These are phyloP conservation scores for Epizoanthus illoricatus DNA, from an alignment of 92 coral and sea anemone species.

Conservation along the genomic window DNA sequence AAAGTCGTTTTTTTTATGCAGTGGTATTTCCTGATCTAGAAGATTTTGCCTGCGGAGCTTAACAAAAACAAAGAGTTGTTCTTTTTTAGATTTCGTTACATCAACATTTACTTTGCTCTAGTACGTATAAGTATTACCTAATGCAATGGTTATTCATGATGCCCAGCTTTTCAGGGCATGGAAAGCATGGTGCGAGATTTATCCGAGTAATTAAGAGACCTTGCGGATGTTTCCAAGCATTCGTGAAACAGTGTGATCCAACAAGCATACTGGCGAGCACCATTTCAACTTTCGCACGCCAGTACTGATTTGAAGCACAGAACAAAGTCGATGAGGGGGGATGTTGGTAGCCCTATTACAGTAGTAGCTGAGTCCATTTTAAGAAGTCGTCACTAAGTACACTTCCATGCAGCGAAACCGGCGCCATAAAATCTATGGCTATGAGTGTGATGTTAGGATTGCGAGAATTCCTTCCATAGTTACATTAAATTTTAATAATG, in stretches of 20 bases:
- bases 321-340: too few species aligned
- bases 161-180: too few species aligned
- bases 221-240: background rate
- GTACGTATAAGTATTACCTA: too few species aligned
- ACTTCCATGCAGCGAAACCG: background rate
- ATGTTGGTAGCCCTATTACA: too few species aligned
- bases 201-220: too few species aligned
- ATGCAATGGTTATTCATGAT: too few species aligned
- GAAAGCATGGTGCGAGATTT: too few species aligned
- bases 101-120: background rate
- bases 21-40: constrained; percentile 18
- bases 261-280: too few species aligned
- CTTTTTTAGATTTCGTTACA: constrained; percentile 6
- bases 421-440: background rate
- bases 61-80: constrained; percentile 1
- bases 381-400: background rate
- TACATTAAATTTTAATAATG: background rate
- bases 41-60: background rate
- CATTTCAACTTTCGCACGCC: too few species aligned
- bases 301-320: too few species aligned
- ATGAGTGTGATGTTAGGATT: background rate
- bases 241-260: too few species aligned
- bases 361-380: too few species aligned
- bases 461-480: background rate
- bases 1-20: background rate